Percentiles rank a stretch among this genome's conserved stretches.
Conservation (phyloP, 92 coral and sea anemone genomes). For the Zoanthus sansibaricus region DNA sequence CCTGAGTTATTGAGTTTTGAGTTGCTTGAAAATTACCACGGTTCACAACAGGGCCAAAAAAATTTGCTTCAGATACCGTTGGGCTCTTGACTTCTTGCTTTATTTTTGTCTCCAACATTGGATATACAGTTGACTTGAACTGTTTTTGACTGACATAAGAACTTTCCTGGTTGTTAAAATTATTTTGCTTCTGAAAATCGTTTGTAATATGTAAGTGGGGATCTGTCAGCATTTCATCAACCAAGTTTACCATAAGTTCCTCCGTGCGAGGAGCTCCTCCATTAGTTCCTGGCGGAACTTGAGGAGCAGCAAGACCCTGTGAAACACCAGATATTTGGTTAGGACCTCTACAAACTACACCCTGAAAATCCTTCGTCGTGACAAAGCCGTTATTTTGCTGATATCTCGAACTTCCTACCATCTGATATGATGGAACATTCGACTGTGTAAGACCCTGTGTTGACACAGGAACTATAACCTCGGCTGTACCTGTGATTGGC, state of each 20-base stretch:
- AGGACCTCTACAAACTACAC: constrained; percentile 15
- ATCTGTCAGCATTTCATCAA: constrained; percentile 32
- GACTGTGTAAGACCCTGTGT: constrained; percentile 25
- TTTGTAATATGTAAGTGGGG: constrained; percentile 12
- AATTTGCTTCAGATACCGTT: constrained; percentile 25
- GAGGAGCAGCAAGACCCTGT: not conserved
- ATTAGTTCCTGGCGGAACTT: not conserved
- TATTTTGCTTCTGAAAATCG: constrained; percentile 20
- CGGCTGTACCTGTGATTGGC: not conserved
- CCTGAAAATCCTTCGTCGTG: constrained; percentile 16
- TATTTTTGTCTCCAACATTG: constrained; percentile 24
- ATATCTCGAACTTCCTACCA: not conserved
- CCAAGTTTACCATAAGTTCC: constrained; percentile 26
- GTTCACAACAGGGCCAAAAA: not conserved
- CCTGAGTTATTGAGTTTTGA: not conserved
- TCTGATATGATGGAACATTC: not conserved
- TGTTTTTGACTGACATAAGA: constrained; percentile 18
- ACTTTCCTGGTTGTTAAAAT: constrained; percentile 3
- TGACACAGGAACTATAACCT: not conserved
- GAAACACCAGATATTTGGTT: not conserved
- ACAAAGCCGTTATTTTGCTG: constrained; percentile 26
- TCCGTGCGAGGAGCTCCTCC: constrained; percentile 15
- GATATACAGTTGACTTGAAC: constrained; percentile 13
- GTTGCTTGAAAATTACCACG: constrained; percentile 14
- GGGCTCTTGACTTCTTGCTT: constrained; percentile 31